Conservation (phyloP, 2,797 vertebrate species). For the Triplophysa yarkandensis region DNA sequence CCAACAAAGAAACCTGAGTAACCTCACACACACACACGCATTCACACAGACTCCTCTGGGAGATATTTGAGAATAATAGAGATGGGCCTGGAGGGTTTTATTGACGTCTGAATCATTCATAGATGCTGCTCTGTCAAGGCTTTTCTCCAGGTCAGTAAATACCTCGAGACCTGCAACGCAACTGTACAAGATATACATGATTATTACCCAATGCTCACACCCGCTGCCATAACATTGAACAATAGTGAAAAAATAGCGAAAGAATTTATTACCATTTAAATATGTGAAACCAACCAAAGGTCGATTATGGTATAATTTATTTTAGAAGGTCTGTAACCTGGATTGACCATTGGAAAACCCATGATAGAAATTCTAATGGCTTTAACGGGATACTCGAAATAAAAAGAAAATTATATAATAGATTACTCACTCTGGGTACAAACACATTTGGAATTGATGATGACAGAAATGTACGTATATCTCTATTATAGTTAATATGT, state of each 20-base stretch:
- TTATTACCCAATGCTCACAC: background rate
- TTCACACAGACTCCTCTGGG: slow-evolving; percentile 22
- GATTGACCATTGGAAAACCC: background rate
- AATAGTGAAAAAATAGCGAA: background rate
- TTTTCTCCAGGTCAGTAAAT: slow-evolving; percentile 41
- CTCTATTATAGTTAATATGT: no score
- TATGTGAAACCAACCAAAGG: background rate
- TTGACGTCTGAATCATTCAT: slow-evolving; percentile 51
- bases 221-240: background rate
- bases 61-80: slow-evolving; percentile 50
- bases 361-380: background rate
- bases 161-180: slow-evolving; percentile 18
- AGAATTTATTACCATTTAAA: background rate
- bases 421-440: no score
- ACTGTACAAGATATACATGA: slow-evolving; percentile 26
- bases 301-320: background rate
- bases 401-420: no score
- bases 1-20: slow-evolving; percentile 57
- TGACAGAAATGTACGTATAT: no score
- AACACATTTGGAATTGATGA: no score
- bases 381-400: no score
- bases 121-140: slow-evolving; percentile 46
- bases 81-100: slow-evolving; percentile 47
- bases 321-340: background rate
- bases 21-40: slow-evolving; percentile 17